Base-by-base conservation (phyloP, 2,113 vertebrate genomes). In the Archocentrus centrarchus region DNA sequence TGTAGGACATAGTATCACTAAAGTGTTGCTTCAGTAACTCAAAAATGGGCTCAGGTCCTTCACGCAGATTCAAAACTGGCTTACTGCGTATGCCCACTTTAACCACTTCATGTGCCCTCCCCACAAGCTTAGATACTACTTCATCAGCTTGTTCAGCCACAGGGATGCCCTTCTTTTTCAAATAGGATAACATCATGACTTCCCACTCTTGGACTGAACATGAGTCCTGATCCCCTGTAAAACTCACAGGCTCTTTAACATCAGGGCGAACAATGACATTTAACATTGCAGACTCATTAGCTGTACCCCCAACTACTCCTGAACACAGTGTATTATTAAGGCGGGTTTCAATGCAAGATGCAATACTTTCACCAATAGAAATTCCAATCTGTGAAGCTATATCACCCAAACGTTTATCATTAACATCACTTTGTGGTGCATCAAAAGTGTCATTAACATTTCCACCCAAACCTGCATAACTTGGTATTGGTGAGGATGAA, bases 41-140 rank as follows among this genome's bases (percentile, higher is more conserved):
- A n/a, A n/a, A n/a, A n/a, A n/a, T n/a, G n/a, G n/a, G n/a, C n/a
- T 68, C 63, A 44, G 63, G 63, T 44, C 39, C 63, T 47, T 5
- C 7, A 17, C 20, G 47, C 63, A 68, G 11, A 24, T 13, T 47
- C 11, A 68, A 68, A 68, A 24, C n/a, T 24, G 63, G 39, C 13
- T 47, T 68, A 68, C 63, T 68, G 37, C n/a, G 63, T 44, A 68
- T 68, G n/a, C 63, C 63, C 4, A 68, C 39, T 68, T 47, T 68
- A 47, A 68, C 63, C 10, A 68, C 63, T 14, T 68, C 39, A 9
- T 15, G 64, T 47, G 41, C 64, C 41, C 64, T 68, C 22, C 64
- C 64, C n/a, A 27, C 41, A 11, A 68, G 64, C 22, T 68, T 47
- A 68, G 64, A 68, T 2, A 50, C 3, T 1, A 68, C 64, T 7